Percentiles rank a stretch among this genome's conserved stretches.
Evolutionary conservation across 2,113 vertebrate species (phyloP).

Genomic region (Etheostoma cragini): DNA sequence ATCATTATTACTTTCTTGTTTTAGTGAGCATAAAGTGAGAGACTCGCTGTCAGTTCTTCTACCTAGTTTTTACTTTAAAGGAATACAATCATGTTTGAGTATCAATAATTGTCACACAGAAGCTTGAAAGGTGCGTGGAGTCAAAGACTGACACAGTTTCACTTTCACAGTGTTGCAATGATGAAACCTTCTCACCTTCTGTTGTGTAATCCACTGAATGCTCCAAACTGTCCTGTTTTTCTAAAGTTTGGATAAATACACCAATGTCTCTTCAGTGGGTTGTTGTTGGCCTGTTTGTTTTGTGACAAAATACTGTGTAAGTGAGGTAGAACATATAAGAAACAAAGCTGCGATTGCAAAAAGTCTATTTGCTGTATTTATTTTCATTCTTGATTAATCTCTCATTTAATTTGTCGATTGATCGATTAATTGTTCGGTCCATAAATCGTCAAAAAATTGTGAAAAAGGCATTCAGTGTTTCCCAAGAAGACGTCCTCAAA

Average conservation of each 20-base stretch:
- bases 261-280: neutral
- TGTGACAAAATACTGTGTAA: too few relatives aligned
- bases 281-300: neutral
- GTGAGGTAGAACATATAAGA: neutral
- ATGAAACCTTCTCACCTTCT: neutral
- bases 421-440: too few relatives aligned
- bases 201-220: neutral
- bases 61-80: conserved; percentile 12
- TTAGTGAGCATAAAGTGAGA: neutral
- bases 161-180: neutral
- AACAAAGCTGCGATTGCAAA: neutral
- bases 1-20: neutral
- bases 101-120: neutral
- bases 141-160: conserved; percentile 33
- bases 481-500: too few relatives aligned
- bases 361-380: neutral
- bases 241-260: neutral
- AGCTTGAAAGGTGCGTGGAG: neutral
- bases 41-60: neutral
- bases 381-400: too few relatives aligned
- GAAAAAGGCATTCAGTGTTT: too few relatives aligned
- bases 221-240: neutral
- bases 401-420: too few relatives aligned
- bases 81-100: neutral
- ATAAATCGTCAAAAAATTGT: too few relatives aligned